Evolutionary conservation across 2,113 vertebrate genomes (phyloP), one percentile per base, ranked within the genome.

Genomic region (Nerophis ophidion): DNA sequence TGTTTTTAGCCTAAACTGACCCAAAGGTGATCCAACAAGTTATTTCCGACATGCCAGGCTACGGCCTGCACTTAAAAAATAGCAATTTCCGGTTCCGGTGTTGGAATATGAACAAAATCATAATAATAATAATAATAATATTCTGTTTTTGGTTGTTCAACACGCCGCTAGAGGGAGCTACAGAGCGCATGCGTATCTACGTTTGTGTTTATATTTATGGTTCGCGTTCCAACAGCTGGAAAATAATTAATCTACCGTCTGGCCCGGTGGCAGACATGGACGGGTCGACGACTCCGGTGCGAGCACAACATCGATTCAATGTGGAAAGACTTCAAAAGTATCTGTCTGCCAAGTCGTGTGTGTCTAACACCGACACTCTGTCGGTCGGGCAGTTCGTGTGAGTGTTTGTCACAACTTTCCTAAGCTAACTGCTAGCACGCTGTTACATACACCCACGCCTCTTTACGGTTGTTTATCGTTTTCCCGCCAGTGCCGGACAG

Each of bases 341-440:
- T 72, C 68, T 97, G 49, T 55, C 59, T 36, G 63, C n/a, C 15
- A 84, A 69, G 72, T 79, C 81, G 2, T 74, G 65, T 26, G 88
- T 93, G 63, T 81, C 83, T 2, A 63, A 54, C 19, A 71, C 81
- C 13, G 77, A 76, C 2, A 16, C 48, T 0, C 64, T 98, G n/a
- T 63, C 55, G 0, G 77, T 95, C 52, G 80, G 82, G 26, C 93
- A 96, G 71, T 94, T 92, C 89, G 93, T 90, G 92, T 94, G 81
- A 83, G 63, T 11, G 1, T 16, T 5, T 42, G 35, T 12, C 13
- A 19, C 11, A 56, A 56, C 36, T 56, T 42, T 19, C n/a, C 12
- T 19, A 8, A 48, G 58, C 33, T 60, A 60, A 48, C 14, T n/a
- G 49, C 16, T 4, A 13, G 16, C 15, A 34, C 34, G 7, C 15